Evolutionary conservation across 2,113 vertebrate species (phyloP).

Genomic region (Mus musculus): GRCm39 chr2:97341001-97341500

Average conservation of each 20-base stretch:
- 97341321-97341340: not conserved
- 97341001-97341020: not conserved
- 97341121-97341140: not conserved
- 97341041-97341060: conserved; percentile 7
- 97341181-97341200: not conserved
- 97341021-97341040: not conserved
- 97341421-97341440: not conserved
- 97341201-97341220: not conserved
- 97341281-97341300: conserved; percentile 45
- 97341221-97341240: not conserved
- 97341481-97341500: conserved; percentile 13
- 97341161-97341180: not conserved
- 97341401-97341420: not conserved
- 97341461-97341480: not conserved
- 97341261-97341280: conserved; percentile 7
- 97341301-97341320: conserved; percentile 11
- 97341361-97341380: not conserved
- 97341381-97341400: not conserved
- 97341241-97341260: not conserved
- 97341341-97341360: not conserved
- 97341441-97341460: not conserved
- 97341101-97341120: fast-evolving
- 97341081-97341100: not conserved
- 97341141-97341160: not conserved
- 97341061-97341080: not conserved